These are phyloP conservation scores for Buathra laborator DNA, from an alignment of 2,888 invertebrate species.

Conservation along the genomic window DNA sequence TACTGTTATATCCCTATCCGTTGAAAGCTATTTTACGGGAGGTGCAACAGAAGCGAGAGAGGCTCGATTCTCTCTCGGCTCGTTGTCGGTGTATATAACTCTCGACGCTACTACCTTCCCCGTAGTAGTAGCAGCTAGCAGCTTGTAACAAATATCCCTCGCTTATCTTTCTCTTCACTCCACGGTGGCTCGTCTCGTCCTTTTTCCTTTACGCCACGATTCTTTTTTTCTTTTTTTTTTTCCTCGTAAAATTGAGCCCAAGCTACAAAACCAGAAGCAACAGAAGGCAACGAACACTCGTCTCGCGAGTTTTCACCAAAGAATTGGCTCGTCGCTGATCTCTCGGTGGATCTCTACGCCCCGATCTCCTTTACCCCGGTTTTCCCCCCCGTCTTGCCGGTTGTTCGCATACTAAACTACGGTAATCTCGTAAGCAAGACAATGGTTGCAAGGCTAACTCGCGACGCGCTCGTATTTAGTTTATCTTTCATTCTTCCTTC, in stretches of 20 bases:
- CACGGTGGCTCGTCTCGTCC: slow-evolving; percentile 43
- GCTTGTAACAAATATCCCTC: slow-evolving; percentile 60
- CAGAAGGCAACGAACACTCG: slow-evolving; percentile 34
- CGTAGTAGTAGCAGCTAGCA: slow-evolving; percentile 4
- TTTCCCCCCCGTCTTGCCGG: not conserved
- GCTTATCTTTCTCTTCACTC: slow-evolving; percentile 42
- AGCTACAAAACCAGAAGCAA: slow-evolving; percentile 56
- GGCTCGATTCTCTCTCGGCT: slow-evolving; percentile 56
- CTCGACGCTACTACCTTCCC: slow-evolving; percentile 32
- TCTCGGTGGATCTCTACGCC: slow-evolving; percentile 37
- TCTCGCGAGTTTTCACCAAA: slow-evolving; percentile 51
- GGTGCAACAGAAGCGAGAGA: slow-evolving; percentile 65
- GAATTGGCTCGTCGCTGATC: slow-evolving; percentile 45
- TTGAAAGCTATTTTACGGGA: slow-evolving; percentile 76
- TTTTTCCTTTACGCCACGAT: slow-evolving; percentile 64
- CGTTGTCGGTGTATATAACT: slow-evolving; percentile 64
- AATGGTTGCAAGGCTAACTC: slow-evolving; percentile 31
- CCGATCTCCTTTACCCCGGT: slow-evolving; percentile 16
- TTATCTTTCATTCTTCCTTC: slow-evolving; percentile 15
- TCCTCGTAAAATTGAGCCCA: slow-evolving; percentile 66
- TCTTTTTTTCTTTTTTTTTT: slow-evolving; percentile 44
- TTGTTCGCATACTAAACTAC: slow-evolving; percentile 8
- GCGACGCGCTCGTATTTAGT: slow-evolving; percentile 40
- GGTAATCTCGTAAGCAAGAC: slow-evolving; percentile 18
- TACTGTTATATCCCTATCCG: slow-evolving; percentile 70